These are phyloP conservation scores for Atractosteus spatula DNA, from an alignment of 2,113 vertebrate species.

Conservation along the genomic window DNA sequence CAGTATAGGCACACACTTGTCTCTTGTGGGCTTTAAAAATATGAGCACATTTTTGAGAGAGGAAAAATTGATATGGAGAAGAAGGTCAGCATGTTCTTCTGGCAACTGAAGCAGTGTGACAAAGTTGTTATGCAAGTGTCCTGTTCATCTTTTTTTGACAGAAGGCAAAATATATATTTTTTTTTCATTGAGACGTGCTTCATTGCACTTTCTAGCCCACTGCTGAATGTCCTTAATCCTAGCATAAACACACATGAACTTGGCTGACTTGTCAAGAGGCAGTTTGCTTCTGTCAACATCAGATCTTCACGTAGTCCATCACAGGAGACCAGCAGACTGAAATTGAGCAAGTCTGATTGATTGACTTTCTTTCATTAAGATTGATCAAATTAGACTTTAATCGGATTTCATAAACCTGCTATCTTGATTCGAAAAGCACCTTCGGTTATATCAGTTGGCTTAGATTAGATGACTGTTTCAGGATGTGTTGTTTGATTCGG, in stretches of 20 bases:
- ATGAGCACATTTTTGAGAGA: not conserved
- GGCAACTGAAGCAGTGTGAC: not conserved
- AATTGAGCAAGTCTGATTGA: not conserved
- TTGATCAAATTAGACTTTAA: not conserved
- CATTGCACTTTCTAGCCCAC: conserved; percentile 14
- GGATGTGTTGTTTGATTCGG: too few relatives aligned
- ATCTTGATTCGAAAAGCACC: too few relatives aligned
- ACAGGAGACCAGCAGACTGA: conserved; percentile 18
- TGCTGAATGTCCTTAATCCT: conserved; percentile 13
- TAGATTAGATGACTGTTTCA: too few relatives aligned
- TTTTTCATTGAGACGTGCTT: conserved; percentile 26
- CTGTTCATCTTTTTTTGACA: not conserved
- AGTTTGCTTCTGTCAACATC: conserved; percentile 47
- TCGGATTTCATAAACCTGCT: too few relatives aligned
- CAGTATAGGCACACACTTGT: not conserved
- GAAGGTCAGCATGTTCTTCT: conserved; percentile 7
- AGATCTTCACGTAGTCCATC: conserved; percentile 47
- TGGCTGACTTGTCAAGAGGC: conserved; percentile 63
- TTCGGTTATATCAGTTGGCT: too few relatives aligned
- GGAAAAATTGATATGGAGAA: not conserved
- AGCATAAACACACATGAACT: conserved; percentile 40
- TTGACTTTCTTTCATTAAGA: not conserved
- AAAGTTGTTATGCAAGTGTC: conserved; percentile 15
- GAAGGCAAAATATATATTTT: not conserved
- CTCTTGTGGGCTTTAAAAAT: not conserved